A percentile compares a stretch with the other conserved stretches of the same genome.
These are phyloP conservation scores for Epicampocera succincta DNA, from an alignment of 2,888 invertebrate species.

Conservation along the genomic window DNA sequence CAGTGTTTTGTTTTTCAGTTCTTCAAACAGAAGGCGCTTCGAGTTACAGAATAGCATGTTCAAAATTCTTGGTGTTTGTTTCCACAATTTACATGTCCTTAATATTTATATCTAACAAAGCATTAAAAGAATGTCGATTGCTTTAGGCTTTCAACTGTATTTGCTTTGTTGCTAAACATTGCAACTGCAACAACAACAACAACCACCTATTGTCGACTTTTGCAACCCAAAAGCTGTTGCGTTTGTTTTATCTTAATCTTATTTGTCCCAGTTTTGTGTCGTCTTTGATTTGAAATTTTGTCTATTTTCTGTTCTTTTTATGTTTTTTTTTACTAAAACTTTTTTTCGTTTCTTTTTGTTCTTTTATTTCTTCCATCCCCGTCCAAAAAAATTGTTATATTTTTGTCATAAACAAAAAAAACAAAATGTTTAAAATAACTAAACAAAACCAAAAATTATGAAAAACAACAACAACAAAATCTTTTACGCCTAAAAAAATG, in stretches of 20 bases:
- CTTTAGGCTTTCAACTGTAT: not conserved
- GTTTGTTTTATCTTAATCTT: constrained; percentile 7
- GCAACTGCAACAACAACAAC: not conserved
- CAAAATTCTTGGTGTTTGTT: too few species aligned
- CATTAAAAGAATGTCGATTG: not conserved
- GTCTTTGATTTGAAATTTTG: constrained; percentile 25
- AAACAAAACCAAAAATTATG: constrained; percentile 5
- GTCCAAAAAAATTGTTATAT: constrained; percentile 27
- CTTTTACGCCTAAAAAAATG: constrained; percentile 15
- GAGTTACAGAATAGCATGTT: too few species aligned
- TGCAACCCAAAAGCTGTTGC: constrained; percentile 24
- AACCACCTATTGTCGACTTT: constrained; percentile 42
- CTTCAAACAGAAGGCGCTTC: too few species aligned
- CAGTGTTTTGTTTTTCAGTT: too few species aligned
- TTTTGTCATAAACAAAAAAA: constrained; percentile 41
- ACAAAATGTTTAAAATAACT: not conserved
- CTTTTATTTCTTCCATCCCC: constrained; percentile 59
- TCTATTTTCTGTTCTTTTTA: constrained; percentile 49
- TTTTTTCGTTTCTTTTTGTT: constrained; percentile 64
- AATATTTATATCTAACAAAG: too few species aligned
- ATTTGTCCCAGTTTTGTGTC: constrained; percentile 31
- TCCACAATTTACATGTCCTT: too few species aligned
- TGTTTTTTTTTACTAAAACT: constrained; percentile 56
- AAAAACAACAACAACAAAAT: constrained; percentile 24
- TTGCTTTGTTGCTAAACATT: not conserved